Conservation (phyloP, 2,888 invertebrate species). For the Ryuthela nishihirai region DNA sequence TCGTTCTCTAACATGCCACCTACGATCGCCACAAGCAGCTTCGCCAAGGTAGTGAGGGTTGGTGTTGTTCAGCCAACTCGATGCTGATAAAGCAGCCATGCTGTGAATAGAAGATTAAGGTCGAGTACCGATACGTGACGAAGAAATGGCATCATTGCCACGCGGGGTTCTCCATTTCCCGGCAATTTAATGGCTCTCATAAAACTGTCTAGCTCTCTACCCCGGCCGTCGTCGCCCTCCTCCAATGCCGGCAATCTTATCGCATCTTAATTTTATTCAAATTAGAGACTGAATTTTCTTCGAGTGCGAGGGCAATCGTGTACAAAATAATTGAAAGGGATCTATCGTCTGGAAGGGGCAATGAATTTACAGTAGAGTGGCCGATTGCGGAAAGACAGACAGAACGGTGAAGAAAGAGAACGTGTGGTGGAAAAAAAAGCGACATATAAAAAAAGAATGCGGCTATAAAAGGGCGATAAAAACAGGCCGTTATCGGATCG, state of each 20-base stretch:
- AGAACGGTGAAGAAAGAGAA: background rate
- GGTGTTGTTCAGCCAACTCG: too few species aligned
- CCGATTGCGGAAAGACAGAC: constrained; percentile 3
- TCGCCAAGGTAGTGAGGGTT: too few species aligned
- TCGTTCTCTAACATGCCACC: too few species aligned
- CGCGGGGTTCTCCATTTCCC: constrained; percentile 19
- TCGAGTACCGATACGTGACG: constrained; percentile 32
- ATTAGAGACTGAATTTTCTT: background rate
- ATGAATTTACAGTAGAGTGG: constrained; percentile 35
- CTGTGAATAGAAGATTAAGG: constrained; percentile 32
- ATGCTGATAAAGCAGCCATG: constrained; percentile 24
- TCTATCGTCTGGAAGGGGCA: background rate
- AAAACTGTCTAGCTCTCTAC: constrained; percentile 6
- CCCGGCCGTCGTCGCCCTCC: background rate
- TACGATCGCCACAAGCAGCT: too few species aligned
- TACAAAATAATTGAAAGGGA: background rate
- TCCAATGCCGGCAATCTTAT: background rate
- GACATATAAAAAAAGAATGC: constrained; percentile 15
- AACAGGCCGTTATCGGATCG: constrained; percentile 34
- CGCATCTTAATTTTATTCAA: background rate
- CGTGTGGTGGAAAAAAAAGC: constrained; percentile 7
- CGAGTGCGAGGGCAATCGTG: background rate
- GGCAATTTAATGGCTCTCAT: constrained; percentile 23
- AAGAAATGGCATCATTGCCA: constrained; percentile 19
- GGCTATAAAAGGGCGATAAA: constrained; percentile 35